Evolutionary conservation across 2,888 invertebrate species (phyloP).

Genomic region (Griposia aprilina): DNA sequence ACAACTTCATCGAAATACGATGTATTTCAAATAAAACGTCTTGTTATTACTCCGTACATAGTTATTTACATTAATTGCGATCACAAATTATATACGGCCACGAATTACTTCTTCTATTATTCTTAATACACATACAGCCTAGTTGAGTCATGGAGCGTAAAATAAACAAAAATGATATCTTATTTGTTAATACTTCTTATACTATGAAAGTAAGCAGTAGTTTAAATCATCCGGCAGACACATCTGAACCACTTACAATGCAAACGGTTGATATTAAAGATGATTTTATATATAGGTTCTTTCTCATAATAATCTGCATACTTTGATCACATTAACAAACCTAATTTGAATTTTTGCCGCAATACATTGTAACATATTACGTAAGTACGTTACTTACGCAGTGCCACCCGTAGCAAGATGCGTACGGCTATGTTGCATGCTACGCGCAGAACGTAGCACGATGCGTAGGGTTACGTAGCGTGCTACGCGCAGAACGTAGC

Average conservation of each 20-base stretch:
- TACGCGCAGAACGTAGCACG: no score
- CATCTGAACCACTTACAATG: not conserved
- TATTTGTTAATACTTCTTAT: conserved; percentile 69
- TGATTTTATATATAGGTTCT: not conserved
- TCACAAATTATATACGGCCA: conserved; percentile 67
- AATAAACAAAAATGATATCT: conserved; percentile 75
- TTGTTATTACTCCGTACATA: conserved; percentile 60
- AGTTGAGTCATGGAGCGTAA: conserved; percentile 73
- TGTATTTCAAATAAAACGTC: conserved; percentile 61
- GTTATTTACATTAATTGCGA: conserved; percentile 68
- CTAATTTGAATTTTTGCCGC: not conserved
- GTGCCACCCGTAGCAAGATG: not conserved
- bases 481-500: not conserved
- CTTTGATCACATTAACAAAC: not conserved
- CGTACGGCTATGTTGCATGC: not conserved
- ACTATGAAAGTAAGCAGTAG: conserved; percentile 35
- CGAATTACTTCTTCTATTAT: conserved; percentile 64
- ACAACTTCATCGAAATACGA: conserved; percentile 28
- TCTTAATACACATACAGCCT: conserved; percentile 67
- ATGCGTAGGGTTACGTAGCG: not conserved
- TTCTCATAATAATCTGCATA: not conserved
- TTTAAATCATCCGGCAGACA: not conserved
- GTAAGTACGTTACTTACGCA: not conserved
- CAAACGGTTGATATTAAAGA: not conserved
- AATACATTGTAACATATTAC: not conserved